Evolutionary conservation across 2,113 vertebrate species (phyloP).

Genomic region (Zootoca vivipara): DNA sequence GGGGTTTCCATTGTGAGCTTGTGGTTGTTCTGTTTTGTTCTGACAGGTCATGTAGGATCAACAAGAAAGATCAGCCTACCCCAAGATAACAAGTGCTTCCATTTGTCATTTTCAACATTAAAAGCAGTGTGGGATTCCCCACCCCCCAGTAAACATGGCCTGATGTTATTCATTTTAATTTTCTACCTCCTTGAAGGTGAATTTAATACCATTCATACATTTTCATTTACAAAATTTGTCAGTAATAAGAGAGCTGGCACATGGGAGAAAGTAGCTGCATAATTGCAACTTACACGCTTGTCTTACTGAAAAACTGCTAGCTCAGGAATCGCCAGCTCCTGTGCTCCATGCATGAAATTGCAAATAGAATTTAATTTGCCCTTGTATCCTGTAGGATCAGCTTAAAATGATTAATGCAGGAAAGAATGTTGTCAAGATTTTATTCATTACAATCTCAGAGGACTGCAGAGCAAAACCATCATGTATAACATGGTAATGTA

Average conservation of each 20-base stretch:
- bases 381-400: slow-evolving; percentile 79
- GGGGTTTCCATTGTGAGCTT: background rate
- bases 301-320: slow-evolving; percentile 81
- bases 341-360: slow-evolving; percentile 82
- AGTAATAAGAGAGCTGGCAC: slow-evolving; percentile 70
- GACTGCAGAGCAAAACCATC: slow-evolving; percentile 57
- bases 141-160: slow-evolving; percentile 24
- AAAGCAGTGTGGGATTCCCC: slow-evolving; percentile 10
- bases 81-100: background rate
- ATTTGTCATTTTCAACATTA: slow-evolving; percentile 22
- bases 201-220: slow-evolving; percentile 70
- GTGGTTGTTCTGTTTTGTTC: background rate
- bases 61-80: background rate
- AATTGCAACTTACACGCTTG: slow-evolving; percentile 80
- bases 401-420: slow-evolving; percentile 79
- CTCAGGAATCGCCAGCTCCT: slow-evolving; percentile 56
- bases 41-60: background rate
- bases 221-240: slow-evolving; percentile 75
- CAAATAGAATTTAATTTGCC: slow-evolving; percentile 85
- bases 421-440: slow-evolving; percentile 68
- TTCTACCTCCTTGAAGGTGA: slow-evolving; percentile 69
- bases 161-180: slow-evolving; percentile 51
- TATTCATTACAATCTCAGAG: slow-evolving; percentile 66
- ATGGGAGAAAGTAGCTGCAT: slow-evolving; percentile 73
- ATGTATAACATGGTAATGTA: slow-evolving; percentile 44